Conservation (phyloP, 2,888 invertebrate genomes). For the Drosophila fungiperda region DNA sequence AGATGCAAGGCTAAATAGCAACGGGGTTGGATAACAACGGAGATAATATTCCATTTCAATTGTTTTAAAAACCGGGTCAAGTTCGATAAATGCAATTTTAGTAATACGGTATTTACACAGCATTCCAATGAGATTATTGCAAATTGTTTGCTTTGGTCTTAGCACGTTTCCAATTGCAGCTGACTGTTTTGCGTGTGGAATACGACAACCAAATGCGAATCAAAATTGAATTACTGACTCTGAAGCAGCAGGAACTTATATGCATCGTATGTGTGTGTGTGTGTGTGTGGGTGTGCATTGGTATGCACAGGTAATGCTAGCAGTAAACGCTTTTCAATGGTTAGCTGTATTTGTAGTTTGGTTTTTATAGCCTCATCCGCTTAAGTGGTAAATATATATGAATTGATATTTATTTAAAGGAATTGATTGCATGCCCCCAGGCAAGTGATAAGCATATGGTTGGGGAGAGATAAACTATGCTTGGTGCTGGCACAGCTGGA, state of each 20-base stretch:
- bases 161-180: constrained; percentile 1
- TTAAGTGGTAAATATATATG: constrained; percentile 3
- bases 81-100: constrained; percentile 11
- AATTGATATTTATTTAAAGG: constrained; percentile 20
- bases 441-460: constrained; percentile 29
- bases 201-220: neutral
- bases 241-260: neutral
- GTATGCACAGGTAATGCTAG: constrained; percentile 1
- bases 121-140: neutral
- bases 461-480: neutral
- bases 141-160: constrained; percentile 6
- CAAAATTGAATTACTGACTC: constrained; percentile 6
- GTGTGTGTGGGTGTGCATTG: neutral
- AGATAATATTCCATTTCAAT: constrained; percentile 1
- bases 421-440: neutral
- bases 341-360: neutral
- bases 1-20: neutral
- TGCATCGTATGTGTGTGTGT: neutral
- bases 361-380: neutral
- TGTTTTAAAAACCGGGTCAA: neutral
- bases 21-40: neutral
- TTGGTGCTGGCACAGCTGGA: too few species aligned
- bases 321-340: neutral
- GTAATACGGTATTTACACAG: constrained; percentile 21
- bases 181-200: neutral